These are phyloP conservation scores for Tipula vernalis DNA, from an alignment of 2,888 invertebrate species.

Conservation along the genomic window DNA sequence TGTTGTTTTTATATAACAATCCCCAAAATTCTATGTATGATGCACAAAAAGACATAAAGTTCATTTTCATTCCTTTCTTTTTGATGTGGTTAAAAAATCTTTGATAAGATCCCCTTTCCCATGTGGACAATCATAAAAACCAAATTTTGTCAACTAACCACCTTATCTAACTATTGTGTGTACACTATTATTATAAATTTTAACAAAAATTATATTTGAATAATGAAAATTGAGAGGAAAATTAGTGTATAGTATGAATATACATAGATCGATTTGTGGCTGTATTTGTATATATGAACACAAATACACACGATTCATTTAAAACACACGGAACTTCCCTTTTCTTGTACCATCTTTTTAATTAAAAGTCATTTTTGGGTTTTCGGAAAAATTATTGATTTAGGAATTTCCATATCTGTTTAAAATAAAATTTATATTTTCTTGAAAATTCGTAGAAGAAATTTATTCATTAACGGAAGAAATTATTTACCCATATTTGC, in stretches of 20 bases:
- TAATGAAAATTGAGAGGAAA: not conserved
- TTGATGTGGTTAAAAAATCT: not conserved
- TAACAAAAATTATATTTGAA: not conserved
- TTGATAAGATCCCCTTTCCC: not conserved
- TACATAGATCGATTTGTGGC: not conserved
- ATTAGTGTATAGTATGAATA: not conserved
- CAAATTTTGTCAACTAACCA: not conserved
- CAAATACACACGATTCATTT: not conserved
- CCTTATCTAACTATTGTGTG: not conserved
- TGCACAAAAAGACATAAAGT: not conserved
- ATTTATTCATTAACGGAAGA: not conserved
- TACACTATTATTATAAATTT: not conserved
- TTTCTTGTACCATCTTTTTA: not conserved
- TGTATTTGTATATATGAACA: not conserved
- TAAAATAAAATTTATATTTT: not conserved
- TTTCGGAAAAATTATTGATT: not conserved
- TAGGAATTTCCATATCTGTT: not conserved
- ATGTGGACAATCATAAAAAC: not conserved
- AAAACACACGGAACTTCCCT: not conserved
- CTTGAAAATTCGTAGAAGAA: not conserved
- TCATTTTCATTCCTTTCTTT: not conserved
- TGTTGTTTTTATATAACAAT: not conserved
- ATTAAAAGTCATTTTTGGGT: not conserved
- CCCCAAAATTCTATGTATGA: not conserved
- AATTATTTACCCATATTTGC: not conserved